These are phyloP conservation scores for Puffinus mauretanicus DNA, from an alignment of 2,113 vertebrate species.

Conservation along the genomic window DNA sequence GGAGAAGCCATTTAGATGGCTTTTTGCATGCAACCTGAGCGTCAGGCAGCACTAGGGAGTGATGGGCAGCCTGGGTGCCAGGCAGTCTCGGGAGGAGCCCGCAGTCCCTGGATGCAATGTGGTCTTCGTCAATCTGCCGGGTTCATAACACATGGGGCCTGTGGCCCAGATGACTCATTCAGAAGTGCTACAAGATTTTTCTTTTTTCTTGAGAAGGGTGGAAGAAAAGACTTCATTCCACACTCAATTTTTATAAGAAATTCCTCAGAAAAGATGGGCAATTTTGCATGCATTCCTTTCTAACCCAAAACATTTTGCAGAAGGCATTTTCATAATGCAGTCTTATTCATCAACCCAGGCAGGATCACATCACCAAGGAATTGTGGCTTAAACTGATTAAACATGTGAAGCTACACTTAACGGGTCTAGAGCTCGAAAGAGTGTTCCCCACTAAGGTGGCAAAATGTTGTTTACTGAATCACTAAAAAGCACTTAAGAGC, in stretches of 20 bases:
- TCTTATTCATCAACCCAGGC: neutral
- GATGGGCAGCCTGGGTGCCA: neutral
- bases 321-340: neutral
- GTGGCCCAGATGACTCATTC: neutral
- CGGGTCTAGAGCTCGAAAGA: neutral
- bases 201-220: neutral
- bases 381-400: neutral
- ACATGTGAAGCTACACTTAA: neutral
- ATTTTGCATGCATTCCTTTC: neutral
- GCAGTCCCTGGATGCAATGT: neutral
- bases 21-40: neutral
- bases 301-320: neutral
- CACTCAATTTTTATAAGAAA: neutral
- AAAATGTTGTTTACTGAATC: slow-evolving; percentile 13
- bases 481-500: slow-evolving; percentile 5
- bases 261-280: neutral
- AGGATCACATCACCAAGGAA: neutral
- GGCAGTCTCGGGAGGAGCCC: neutral
- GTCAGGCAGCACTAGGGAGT: neutral
- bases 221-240: neutral
- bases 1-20: neutral
- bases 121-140: neutral
- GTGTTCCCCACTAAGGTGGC: neutral
- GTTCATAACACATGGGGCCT: neutral
- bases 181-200: neutral